Evolutionary conservation across 2,113 vertebrate species (phyloP), one percentile per base, ranked within the genome.

Genomic region (Arvicanthis niloticus): DNA sequence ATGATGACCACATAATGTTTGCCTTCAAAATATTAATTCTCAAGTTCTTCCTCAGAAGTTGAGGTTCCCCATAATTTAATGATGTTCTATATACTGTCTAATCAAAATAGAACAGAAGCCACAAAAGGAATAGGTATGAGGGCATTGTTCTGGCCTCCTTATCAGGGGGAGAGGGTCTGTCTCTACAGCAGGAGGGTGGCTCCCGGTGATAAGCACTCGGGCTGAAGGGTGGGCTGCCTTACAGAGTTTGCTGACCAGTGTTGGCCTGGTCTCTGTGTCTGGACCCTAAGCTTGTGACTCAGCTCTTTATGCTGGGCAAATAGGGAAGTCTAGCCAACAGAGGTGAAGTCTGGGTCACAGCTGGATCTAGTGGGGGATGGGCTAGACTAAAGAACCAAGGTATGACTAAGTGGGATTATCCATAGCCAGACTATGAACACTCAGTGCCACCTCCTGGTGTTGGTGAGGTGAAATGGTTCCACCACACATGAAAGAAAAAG

Each of bases 21-120:
- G 87, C 75, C n/a, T 93, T 95, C 68, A 84, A 94, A 94, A 76
- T 84, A 48, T 45, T 88, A 78, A 88, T 88, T 67, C 65, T 70
- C 21, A 65, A 34, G 78, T 78, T 51, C 78, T 94, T 93, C 9
- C 42, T 91, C 15, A 37, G 75, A 96, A 89, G 29, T 21, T 84
- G 37, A 15, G 40, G 9, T 56, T 67, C 12, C 29, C 37, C 10
- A 12, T 40, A 51, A 26, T 60, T 45, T 62, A 48, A 72, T 60
- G 31, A 3, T 40, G 21, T 16, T 80, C 58, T 48, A 12, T 15
- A 67, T 10, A n/a, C 1, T 16, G 6, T 75, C 45, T 72, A 89
- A 73, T 53, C 17, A 87, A 91, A 84, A 42, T 0, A 62, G 37
- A 91, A 15, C 31, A 31, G 37, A 45, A 22, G 22, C 12, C 31